Base-by-base conservation (phyloP, 2,888 invertebrate genomes). In the Pristionchus arcanus region DNA sequence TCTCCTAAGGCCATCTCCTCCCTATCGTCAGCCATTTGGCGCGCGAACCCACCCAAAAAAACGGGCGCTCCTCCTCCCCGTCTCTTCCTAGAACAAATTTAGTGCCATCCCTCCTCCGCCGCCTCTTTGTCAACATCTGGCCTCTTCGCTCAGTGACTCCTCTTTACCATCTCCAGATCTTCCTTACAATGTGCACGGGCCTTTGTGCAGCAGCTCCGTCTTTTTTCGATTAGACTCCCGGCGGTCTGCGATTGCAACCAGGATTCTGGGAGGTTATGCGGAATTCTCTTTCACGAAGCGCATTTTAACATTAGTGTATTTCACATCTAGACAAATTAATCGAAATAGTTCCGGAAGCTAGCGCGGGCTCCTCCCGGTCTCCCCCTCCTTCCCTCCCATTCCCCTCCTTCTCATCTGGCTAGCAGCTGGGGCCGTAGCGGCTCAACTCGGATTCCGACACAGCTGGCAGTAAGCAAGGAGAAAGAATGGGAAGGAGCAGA, bases 371-470 rank as follows among this genome's bases (percentile, higher is more conserved):
- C 74, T 74, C 74, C 74, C 21, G 81, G 81, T 81, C 49, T 53
- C 49, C n/a, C 49, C 49, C 9, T 13, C 7, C 28, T 28, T 81
- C 81, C 81, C 28, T n/a, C 49, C 81, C 28, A 49, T 21, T 81
- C 53, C 81, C 28, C 49, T n/a, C 19, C 53, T 53, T 49, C 81
- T 81, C 81, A 81, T 81, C 81, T 81, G 81, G 81, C 28, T 16
- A 19, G 81, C 81, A 81, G 81, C 81, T 81, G 81, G 81, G 81
- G 25, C 74, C 81, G 81, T 28, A 49, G 49, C 37, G 25, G 74
- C 74, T 53, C 81, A 81, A 81, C 81, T 81, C 81, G 74, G 81
- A 81, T 81, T 81, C 81, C 81, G 81, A 81, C 81, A 81, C 81
- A 81, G 81, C 81, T 81, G 81, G 81, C 81, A 81, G 81, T 81